A percentile compares a stretch with the other conserved stretches of the same genome.
Evolutionary conservation across 37 sponge, comb jelly and placozoan species (phyloP).

Genomic region (Haliclona indistincta): DNA sequence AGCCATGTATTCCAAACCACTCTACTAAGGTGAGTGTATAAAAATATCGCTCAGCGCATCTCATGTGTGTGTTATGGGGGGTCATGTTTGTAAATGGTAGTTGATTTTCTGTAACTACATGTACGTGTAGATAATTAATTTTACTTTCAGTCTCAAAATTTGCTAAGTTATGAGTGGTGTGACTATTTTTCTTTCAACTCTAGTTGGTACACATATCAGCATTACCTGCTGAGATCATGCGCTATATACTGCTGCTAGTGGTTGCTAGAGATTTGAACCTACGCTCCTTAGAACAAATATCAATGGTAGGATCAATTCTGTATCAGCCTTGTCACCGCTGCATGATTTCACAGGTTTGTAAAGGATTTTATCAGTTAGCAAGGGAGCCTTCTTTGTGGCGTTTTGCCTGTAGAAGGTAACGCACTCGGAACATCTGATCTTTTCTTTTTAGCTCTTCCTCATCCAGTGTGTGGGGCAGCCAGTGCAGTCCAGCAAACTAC

Average conservation of each 20-base stretch:
- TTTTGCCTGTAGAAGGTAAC: constrained; percentile 60
- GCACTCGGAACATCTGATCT: not conserved
- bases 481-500: not conserved
- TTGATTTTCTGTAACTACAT: not conserved
- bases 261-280: constrained; percentile 73
- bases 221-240: constrained; percentile 68
- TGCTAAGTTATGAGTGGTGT: too few relatives aligned
- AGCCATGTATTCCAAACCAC: too few relatives aligned
- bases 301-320: constrained; percentile 43
- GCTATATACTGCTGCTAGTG: constrained; percentile 59
- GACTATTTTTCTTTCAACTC: not conserved
- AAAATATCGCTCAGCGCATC: too few relatives aligned
- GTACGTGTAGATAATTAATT: not conserved
- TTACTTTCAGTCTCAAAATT: too few relatives aligned
- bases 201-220: constrained; percentile 70
- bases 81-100: constrained; percentile 1
- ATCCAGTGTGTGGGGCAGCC: constrained; percentile 63
- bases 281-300: constrained; percentile 59
- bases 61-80: constrained; percentile 7
- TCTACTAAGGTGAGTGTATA: too few relatives aligned
- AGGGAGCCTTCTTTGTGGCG: constrained; percentile 71
- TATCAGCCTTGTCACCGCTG: not conserved
- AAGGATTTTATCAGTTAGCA: constrained; percentile 68
- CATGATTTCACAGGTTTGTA: constrained; percentile 61
- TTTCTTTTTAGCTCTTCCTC: not conserved